A percentile compares a stretch with the other conserved stretches of the same genome.
Evolutionary conservation across 1,140 invertebrate species (phyloP).

Genomic region (Camponotus floridanus): DNA sequence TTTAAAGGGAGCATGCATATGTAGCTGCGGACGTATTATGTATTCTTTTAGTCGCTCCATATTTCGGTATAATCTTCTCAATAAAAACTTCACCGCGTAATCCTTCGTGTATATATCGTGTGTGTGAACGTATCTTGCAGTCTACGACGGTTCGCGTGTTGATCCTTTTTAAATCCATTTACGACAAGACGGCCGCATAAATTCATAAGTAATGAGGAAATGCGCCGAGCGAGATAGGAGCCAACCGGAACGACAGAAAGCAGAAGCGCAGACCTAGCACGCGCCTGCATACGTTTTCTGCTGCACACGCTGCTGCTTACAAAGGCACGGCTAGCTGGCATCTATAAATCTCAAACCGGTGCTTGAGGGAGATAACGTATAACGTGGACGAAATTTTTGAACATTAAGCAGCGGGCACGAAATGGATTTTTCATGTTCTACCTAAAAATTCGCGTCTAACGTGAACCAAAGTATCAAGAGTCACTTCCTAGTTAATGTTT

Average conservation of each 20-base stretch:
- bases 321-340: conserved; percentile 29
- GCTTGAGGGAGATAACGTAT: conserved; percentile 44
- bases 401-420: conserved; percentile 38
- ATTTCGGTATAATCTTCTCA: conserved; percentile 62
- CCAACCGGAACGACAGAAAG: conserved; percentile 47
- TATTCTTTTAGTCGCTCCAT: conserved; percentile 65
- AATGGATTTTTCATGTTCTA: conserved; percentile 51
- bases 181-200: conserved; percentile 52
- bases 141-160: conserved; percentile 23
- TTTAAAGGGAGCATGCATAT: conserved; percentile 24
- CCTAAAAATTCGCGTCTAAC: not conserved
- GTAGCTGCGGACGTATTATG: conserved; percentile 57
- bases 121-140: conserved; percentile 56
- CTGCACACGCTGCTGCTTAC: conserved; percentile 43
- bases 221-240: conserved; percentile 29
- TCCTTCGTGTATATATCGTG: conserved; percentile 35
- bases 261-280: conserved; percentile 55
- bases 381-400: conserved; percentile 47
- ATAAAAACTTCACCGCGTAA: conserved; percentile 68
- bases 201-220: conserved; percentile 68
- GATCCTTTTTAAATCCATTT: conserved; percentile 64
- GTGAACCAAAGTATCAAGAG: conserved; percentile 10
- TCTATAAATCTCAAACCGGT: conserved; percentile 52
- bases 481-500: not conserved
- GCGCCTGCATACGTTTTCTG: conserved; percentile 48